These are phyloP conservation scores for Cepaea nemoralis DNA, from an alignment of 1,140 invertebrate species.

Conservation along the genomic window DNA sequence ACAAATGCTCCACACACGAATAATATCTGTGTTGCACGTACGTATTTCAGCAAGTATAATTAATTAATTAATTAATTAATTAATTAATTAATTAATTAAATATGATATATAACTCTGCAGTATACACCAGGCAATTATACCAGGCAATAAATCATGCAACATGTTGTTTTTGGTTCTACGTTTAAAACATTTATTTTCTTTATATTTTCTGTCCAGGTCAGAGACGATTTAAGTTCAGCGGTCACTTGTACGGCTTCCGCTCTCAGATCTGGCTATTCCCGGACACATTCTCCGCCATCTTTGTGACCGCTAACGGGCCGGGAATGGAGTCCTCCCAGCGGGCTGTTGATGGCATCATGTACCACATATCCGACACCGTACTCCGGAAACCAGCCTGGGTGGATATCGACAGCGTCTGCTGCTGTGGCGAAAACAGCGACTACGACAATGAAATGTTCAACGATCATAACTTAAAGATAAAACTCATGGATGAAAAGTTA, in stretches of 20 bases:
- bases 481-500: not conserved
- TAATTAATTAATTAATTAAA: no score
- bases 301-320: constrained; percentile 24
- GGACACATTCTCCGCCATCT: not conserved
- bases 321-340: not conserved
- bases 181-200: not conserved
- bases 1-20: no score
- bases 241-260: not conserved
- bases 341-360: constrained; percentile 19
- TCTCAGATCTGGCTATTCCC: constrained; percentile 25
- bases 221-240: constrained; percentile 9
- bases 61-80: no score
- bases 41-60: no score
- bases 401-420: not conserved
- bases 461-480: not conserved
- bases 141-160: no score
- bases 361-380: constrained; percentile 15
- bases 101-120: no score
- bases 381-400: constrained; percentile 13
- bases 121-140: no score
- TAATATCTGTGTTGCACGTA: no score
- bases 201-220: constrained; percentile 9
- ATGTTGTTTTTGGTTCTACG: no score
- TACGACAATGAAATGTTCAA: not conserved
- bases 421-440: not conserved